phyloP scores from a whole-genome alignment of 2,888 invertebrate genomes.

The Acleris emargana region DNA sequence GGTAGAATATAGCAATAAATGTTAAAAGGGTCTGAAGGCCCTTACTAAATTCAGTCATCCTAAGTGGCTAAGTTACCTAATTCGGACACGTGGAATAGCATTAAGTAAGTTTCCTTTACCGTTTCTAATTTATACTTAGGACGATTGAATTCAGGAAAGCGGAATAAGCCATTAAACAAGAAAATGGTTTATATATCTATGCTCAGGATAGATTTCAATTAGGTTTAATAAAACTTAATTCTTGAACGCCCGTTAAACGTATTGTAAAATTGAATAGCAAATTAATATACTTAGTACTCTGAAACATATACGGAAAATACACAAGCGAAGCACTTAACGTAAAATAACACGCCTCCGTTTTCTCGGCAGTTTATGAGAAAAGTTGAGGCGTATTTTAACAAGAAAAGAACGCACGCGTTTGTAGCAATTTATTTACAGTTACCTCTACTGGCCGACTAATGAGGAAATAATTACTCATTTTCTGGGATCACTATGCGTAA shows the following conservation, averaged over 20 bases:
- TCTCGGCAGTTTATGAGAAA: slow-evolving; percentile 30
- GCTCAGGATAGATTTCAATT: too few relatives aligned
- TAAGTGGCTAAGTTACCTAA: too few relatives aligned
- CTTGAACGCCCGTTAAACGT: background rate
- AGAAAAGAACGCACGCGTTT: slow-evolving; percentile 38
- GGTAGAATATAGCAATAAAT: too few relatives aligned
- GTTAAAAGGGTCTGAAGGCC: too few relatives aligned
- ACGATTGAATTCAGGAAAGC: too few relatives aligned
- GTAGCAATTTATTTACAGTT: slow-evolving; percentile 56
- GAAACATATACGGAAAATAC: slow-evolving; percentile 15
- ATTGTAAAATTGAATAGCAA: background rate
- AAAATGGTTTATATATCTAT: too few relatives aligned
- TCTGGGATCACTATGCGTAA: slow-evolving; percentile 53
- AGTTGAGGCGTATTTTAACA: slow-evolving; percentile 29
- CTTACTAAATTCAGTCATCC: too few relatives aligned
- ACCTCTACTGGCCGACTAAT: slow-evolving; percentile 50
- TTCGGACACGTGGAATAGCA: too few relatives aligned
- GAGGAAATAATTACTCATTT: slow-evolving; percentile 64
- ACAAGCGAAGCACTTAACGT: slow-evolving; percentile 21
- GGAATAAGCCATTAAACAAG: too few relatives aligned
- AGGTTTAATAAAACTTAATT: background rate
- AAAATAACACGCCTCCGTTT: slow-evolving; percentile 24
- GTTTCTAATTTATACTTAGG: too few relatives aligned
- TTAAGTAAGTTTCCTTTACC: too few relatives aligned
- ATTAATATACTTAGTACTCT: slow-evolving; percentile 12